A percentile compares a stretch with the other conserved stretches of the same genome.
Evolutionary conservation across 2,888 invertebrate genomes (phyloP).

Genomic region (Zelleria hepariella): DNA sequence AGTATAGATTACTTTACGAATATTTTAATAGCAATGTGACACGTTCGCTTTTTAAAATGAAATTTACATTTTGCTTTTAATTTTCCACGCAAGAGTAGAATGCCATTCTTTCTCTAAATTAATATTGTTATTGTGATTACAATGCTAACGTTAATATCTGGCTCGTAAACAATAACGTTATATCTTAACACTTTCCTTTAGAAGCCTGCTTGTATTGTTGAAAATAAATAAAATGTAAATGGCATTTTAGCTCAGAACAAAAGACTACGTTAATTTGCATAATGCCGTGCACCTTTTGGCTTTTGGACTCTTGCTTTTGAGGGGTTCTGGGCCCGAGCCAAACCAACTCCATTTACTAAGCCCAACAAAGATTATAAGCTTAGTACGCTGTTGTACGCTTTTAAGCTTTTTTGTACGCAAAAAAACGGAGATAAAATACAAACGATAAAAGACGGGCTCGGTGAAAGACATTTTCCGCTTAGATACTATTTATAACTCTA

Average conservation of each 20-base stretch:
- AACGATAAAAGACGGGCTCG: background rate
- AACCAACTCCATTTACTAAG: constrained; percentile 53
- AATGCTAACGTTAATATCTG: background rate
- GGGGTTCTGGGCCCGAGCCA: constrained; percentile 56
- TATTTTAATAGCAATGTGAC: background rate
- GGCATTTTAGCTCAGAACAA: constrained; percentile 56
- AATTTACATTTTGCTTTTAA: background rate
- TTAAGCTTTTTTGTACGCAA: constrained; percentile 1
- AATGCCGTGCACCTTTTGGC: constrained; percentile 65
- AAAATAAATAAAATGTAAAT: constrained; percentile 65
- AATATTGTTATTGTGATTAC: background rate
- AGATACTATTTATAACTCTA: background rate
- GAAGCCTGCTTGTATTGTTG: constrained; percentile 33
- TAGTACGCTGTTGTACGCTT: constrained; percentile 30
- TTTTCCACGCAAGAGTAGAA: background rate
- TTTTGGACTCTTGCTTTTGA: constrained; percentile 36
- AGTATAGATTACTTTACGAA: background rate
- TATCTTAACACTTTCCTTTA: background rate
- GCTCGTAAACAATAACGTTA: background rate
- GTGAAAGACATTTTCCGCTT: background rate
- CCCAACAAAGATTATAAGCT: constrained; percentile 56
- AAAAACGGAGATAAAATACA: background rate
- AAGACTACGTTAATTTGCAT: constrained; percentile 64
- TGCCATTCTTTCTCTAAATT: background rate
- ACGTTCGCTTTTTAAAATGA: background rate